Evolutionary conservation across 1,140 invertebrate genomes (phyloP), one percentile per base, ranked within the genome.

Genomic region (Drosophila baimaii): DNA sequence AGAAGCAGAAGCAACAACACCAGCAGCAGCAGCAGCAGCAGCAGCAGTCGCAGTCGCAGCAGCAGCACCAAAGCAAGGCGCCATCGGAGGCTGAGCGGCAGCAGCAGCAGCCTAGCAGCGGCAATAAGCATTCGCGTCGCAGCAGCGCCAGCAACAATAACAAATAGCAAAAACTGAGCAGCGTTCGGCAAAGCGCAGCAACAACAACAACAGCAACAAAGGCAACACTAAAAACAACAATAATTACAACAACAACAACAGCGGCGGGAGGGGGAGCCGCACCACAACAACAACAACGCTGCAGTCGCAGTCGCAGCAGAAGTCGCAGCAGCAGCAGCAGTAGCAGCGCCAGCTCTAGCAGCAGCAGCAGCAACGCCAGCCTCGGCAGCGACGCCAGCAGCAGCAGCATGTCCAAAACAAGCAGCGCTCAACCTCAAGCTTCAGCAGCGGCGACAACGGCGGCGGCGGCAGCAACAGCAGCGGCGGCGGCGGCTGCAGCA

Each of bases 81-180:
- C 63, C 62, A 51, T 63, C 68, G 59, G 79, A 81, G 65, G 83
- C 79, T 61, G 77, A 66, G 49, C 74, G 43, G 64, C 72, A 58
- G 27, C 73, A 59, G 73, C 49, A 66, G 41, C 74, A 77, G 66
- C 58, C 52, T 43, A 74, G 66, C 71, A 63, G 33, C 43, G 54
- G 52, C 72, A 79, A 72, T 35, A 81, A 68, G 57, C 75, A 77
- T 63, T 88, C 83, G 66, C 83, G 82, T 69, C 83, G 82, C 71
- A 88, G 66, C 79, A 86, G 65, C 43, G 81, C 63, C 51, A 84
- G 79, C 68, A 81, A 81, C 83, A 88, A 88, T 59, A 86, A 85
- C 46, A 85, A 86, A 86, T 86, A 86, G 83, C 83, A 88, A 79
- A 86, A 86, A 88, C 79, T 86, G 71, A 82, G 68, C 76, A 88